A percentile compares a stretch with the other conserved stretches of the same genome.
phyloP scores from a whole-genome alignment of 92 coral and sea anemone genomes.

The Parazoanthus swiftii region DNA sequence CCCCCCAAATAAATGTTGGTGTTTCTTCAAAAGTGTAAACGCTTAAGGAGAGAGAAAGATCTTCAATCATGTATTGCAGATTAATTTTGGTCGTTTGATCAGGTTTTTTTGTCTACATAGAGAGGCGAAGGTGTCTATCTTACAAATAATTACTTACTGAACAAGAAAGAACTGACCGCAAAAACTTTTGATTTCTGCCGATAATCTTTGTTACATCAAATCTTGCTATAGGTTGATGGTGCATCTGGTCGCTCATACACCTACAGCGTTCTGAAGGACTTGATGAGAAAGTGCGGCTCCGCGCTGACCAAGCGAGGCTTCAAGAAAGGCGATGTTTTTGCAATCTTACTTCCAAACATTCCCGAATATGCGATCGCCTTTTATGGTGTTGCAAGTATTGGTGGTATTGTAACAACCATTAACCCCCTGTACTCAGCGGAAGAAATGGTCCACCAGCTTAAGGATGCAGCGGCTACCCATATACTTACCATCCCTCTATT shows the following conservation, averaged over 20 bases:
- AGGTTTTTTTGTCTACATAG: too few relatives aligned
- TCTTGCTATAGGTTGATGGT: slow-evolving; percentile 62
- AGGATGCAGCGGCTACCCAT: slow-evolving; percentile 58
- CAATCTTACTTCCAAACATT: slow-evolving; percentile 70
- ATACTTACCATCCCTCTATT: slow-evolving; percentile 73
- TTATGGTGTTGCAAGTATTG: slow-evolving; percentile 60
- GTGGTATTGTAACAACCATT: slow-evolving; percentile 77
- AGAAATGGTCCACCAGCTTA: slow-evolving; percentile 71
- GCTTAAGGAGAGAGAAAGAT: too few relatives aligned
- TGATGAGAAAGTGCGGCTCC: slow-evolving; percentile 62
- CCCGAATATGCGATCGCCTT: slow-evolving; percentile 74
- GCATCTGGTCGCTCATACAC: slow-evolving; percentile 70
- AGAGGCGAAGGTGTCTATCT: too few relatives aligned
- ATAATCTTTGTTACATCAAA: too few relatives aligned
- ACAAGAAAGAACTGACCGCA: too few relatives aligned
- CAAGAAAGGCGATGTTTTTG: slow-evolving; percentile 85
- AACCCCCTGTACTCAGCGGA: slow-evolving; percentile 73
- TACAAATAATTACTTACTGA: too few relatives aligned
- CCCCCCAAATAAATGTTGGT: too few relatives aligned
- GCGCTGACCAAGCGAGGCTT: slow-evolving; percentile 77
- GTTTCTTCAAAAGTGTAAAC: too few relatives aligned
- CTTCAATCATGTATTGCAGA: too few relatives aligned
- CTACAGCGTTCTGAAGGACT: slow-evolving; percentile 55
- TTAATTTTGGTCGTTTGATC: too few relatives aligned
- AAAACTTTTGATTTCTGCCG: too few relatives aligned